Conservation (phyloP, 2,113 vertebrate genomes). For the Pollachius pollachius region DNA sequence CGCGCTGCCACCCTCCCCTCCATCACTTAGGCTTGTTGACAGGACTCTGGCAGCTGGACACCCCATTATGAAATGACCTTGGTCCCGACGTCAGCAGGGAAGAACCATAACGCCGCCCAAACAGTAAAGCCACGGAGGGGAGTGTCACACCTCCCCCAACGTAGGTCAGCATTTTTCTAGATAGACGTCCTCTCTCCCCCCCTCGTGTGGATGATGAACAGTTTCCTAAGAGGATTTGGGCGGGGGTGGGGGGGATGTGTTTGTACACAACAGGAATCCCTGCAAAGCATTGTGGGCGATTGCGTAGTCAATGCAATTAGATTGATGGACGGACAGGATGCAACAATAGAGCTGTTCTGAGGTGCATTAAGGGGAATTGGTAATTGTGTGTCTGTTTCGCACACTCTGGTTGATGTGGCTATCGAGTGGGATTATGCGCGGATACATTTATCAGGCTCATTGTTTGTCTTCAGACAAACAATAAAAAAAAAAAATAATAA, state of each 20-base stretch:
- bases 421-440: no score
- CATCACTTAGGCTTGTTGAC: conserved; percentile 68
- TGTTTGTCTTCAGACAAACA: no score
- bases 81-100: conserved; percentile 54
- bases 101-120: conserved; percentile 47
- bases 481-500: no score
- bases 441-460: no score
- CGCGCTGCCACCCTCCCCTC: conserved; percentile 40
- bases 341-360: no score
- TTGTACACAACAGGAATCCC: no score
- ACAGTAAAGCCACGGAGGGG: conserved; percentile 63
- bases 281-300: no score
- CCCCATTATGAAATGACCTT: conserved; percentile 72
- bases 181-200: conserved; percentile 25
- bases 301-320: no score
- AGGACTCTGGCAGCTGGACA: conserved; percentile 64
- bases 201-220: conserved; percentile 9
- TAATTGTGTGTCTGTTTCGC: no score
- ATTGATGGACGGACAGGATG: no score
- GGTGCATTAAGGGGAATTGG: no score
- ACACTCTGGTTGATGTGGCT: no score
- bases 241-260: not conserved
- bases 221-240: conserved; percentile 21
- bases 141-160: conserved; percentile 54
- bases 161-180: conserved; percentile 65